These are phyloP conservation scores for Leptopilina clavipes DNA, from an alignment of 1,140 invertebrate species.

Conservation along the genomic window DNA sequence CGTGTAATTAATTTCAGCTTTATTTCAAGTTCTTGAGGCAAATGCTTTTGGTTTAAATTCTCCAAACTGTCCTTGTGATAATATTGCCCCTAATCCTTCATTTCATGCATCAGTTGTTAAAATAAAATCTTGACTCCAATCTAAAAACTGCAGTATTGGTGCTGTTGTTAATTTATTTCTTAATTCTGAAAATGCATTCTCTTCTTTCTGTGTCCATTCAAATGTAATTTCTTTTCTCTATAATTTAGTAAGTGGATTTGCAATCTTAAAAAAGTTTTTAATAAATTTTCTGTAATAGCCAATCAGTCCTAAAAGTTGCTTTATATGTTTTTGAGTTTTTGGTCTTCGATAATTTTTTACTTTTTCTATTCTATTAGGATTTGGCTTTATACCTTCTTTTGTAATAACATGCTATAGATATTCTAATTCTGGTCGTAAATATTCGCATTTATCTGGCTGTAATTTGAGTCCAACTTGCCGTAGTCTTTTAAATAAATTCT, in stretches of 20 bases:
- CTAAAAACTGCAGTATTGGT: slow-evolving; percentile 36
- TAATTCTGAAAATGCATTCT: slow-evolving; percentile 6
- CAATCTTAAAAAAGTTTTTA: slow-evolving; percentile 19
- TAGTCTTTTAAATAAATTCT: too few species aligned
- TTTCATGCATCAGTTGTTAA: slow-evolving; percentile 33
- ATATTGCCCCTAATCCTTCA: neutral
- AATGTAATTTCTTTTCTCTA: slow-evolving; percentile 12
- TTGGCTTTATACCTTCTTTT: slow-evolving; percentile 44
- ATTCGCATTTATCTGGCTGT: too few species aligned
- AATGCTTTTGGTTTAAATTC: neutral
- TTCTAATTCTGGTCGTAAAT: slow-evolving; percentile 52
- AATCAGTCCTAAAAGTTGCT: too few species aligned
- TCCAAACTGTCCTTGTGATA: neutral
- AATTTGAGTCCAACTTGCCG: too few species aligned
- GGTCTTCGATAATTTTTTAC: slow-evolving; percentile 8
- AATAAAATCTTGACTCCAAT: slow-evolving; percentile 60
- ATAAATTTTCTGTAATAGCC: neutral
- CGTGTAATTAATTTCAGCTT: slow-evolving; percentile 47
- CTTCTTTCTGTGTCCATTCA: slow-evolving; percentile 31
- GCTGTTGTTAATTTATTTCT: slow-evolving; percentile 31
- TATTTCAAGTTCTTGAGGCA: slow-evolving; percentile 16
- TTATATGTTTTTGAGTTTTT: neutral
- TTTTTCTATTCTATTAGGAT: slow-evolving; percentile 43
- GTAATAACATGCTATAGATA: slow-evolving; percentile 55
- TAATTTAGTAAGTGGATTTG: slow-evolving; percentile 34